Base-by-base conservation (phyloP, 2,113 vertebrate genomes). In the Cyanoderma ruficeps region DNA sequence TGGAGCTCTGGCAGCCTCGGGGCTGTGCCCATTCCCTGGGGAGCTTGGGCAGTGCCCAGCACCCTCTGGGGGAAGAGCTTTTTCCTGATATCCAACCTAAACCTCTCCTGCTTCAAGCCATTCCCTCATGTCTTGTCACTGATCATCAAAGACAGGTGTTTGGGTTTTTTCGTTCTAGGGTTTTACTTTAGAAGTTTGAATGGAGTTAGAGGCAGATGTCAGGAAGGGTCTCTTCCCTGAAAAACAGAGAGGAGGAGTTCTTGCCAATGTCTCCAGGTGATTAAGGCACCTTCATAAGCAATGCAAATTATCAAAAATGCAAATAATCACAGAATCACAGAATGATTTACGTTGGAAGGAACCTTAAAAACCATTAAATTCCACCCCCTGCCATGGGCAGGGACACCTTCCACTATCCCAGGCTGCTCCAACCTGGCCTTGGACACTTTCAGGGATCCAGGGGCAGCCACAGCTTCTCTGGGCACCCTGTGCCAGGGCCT, bases 301-400 rank as follows among this genome's bases (percentile, higher is more conserved):
- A 55, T 15, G 14, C 0, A 76, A 63, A 42, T 18, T 16, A n/a
- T n/a, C n/a, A n/a, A n/a, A n/a, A n/a, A n/a, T n/a, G n/a, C n/a
- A n/a, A n/a, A 16, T 28, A 30, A 63, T 42, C 12, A 33, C 9
- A 61, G 21, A 27, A 23, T 67, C 60, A 11, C 4, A 30, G n/a
- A 55, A 41, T 13, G 18, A 18, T 55, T 76, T 76, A 35, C 2
- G 6, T 49, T 35, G 25, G 17, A 42, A 76, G 7, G 2, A 3
- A 33, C 15, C 18, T 55, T 37, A 3, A 55, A 61, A 25, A 35
- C 2, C 15, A 27, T 13, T 0, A 0, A 18, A 15, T 49, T 56
- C 10, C 21, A 31, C 2, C 3, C 1, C 30, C 8, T 41, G 5
- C 0, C 17, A 16, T 19, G 24, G 44, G 4, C n/a, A 76, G 30